A percentile compares a stretch with the other conserved stretches of the same genome.
Conservation (phyloP, 2,113 vertebrate genomes). For the Mormyrus iriodes region DNA sequence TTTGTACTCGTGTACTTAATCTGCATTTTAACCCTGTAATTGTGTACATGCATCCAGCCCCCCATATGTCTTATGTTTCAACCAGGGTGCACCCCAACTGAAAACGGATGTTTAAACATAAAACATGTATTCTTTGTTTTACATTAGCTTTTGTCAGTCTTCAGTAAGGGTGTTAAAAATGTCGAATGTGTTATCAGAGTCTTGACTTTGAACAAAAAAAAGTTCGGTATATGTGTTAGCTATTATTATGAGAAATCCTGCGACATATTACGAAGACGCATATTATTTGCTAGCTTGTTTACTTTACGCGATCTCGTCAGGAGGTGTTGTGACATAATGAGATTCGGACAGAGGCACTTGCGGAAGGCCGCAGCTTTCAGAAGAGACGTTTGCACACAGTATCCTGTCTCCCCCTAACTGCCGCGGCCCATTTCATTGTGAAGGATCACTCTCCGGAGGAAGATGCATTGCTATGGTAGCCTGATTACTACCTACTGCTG, state of each 20-base stretch:
- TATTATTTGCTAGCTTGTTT: background rate
- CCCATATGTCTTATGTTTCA: too few relatives aligned
- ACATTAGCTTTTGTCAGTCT: background rate
- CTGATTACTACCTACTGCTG: conserved; percentile 53
- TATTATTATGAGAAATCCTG: background rate
- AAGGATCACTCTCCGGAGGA: background rate
- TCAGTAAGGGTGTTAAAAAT: background rate
- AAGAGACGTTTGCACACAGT: background rate
- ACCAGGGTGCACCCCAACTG: background rate
- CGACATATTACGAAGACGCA: background rate
- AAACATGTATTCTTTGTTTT: background rate
- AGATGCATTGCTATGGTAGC: conserved; percentile 56
- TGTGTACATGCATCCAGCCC: too few relatives aligned
- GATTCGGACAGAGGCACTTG: background rate
- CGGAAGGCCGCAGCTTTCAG: background rate
- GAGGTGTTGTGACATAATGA: too few relatives aligned
- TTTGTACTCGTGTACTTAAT: too few relatives aligned
- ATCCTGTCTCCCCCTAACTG: background rate
- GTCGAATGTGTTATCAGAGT: background rate
- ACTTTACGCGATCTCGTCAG: background rate
- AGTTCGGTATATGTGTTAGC: background rate
- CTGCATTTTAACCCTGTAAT: too few relatives aligned
- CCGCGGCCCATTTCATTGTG: background rate
- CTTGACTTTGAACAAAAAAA: background rate
- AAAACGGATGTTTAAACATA: background rate